phyloP scores from a whole-genome alignment of 2,888 invertebrate species.

The Conus canariensis region DNA sequence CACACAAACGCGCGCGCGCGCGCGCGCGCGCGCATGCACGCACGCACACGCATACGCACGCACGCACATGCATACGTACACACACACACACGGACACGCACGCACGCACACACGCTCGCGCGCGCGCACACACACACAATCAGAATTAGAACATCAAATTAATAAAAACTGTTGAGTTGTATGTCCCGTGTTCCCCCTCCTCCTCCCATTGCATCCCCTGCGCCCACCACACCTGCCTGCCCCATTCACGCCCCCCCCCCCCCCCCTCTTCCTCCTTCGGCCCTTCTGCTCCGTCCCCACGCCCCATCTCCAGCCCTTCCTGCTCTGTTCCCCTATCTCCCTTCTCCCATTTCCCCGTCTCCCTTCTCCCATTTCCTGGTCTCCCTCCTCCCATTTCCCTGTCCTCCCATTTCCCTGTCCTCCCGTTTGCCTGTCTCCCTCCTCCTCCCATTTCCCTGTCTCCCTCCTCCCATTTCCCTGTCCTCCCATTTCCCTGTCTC shows the following conservation, averaged over 20 bases:
- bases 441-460: not conserved
- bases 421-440: not conserved
- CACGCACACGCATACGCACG: not conserved
- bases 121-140: not conserved
- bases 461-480: not conserved
- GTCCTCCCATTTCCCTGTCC: no score
- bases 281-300: no score
- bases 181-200: no score
- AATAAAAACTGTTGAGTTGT: not conserved
- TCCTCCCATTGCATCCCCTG: no score
- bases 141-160: not conserved
- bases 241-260: no score
- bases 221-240: no score
- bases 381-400: no score
- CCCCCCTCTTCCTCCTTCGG: no score
- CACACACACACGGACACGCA: not conserved
- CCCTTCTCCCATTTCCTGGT: no score
- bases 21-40: not conserved
- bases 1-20: not conserved
- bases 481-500: not conserved
- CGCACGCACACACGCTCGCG: not conserved
- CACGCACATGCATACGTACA: not conserved
- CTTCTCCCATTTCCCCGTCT: no score
- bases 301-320: no score
- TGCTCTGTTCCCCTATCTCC: no score